Evolutionary conservation across 2,888 invertebrate genomes (phyloP).

Genomic region (Pseudolycoriella hygida): DNA sequence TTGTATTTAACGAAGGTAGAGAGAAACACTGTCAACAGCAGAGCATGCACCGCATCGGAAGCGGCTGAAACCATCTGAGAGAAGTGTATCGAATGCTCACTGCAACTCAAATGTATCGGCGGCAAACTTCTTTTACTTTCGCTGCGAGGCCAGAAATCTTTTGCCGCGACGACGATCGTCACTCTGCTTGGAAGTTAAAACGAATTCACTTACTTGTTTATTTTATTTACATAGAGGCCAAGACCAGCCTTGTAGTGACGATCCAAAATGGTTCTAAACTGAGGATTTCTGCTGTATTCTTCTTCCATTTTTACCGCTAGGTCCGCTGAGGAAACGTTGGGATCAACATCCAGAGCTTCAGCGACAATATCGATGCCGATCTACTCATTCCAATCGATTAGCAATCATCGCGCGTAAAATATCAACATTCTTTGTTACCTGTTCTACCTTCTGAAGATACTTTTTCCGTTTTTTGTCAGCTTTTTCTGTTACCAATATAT

Average conservation of each 20-base stretch:
- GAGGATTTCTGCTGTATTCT: conserved; percentile 49
- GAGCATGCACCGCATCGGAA: no score
- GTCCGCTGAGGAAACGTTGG: conserved; percentile 35
- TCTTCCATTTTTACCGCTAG: conserved; percentile 51
- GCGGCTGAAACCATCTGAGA: no score
- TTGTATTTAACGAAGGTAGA: no score
- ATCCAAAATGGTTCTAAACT: conserved; percentile 63
- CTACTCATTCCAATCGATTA: conserved; percentile 38
- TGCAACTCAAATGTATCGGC: no score
- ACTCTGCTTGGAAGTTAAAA: no score
- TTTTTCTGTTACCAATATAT: conserved; percentile 63
- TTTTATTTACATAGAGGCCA: conserved; percentile 74
- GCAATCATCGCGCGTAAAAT: background rate
- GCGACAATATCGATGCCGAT: conserved; percentile 26
- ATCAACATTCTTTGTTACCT: conserved; percentile 13
- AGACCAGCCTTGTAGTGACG: conserved; percentile 66
- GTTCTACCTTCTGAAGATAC: conserved; percentile 45
- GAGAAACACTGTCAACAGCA: no score
- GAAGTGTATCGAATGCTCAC: background rate
- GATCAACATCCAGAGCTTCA: conserved; percentile 49
- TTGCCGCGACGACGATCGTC: no score
- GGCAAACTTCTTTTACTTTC: no score
- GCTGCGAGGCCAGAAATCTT: no score
- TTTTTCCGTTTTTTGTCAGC: conserved; percentile 56
- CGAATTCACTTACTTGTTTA: conserved; percentile 68